These are phyloP conservation scores for Portevinia maculata DNA, from an alignment of 2,888 invertebrate genomes.

Conservation along the genomic window DNA sequence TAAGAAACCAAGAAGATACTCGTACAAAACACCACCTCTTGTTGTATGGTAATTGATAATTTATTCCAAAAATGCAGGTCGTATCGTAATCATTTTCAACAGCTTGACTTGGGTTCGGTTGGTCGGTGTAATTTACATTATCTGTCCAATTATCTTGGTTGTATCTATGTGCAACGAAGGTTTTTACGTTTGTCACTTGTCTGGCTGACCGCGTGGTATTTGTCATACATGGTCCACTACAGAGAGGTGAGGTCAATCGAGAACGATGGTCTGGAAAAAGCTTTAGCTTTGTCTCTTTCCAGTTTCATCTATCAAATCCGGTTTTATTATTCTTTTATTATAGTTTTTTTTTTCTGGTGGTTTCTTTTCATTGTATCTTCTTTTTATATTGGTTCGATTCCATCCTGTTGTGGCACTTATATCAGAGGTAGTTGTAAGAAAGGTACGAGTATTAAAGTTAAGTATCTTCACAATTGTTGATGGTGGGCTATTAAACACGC, in stretches of 20 bases:
- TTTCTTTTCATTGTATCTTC: constrained; percentile 9
- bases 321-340: constrained; percentile 62
- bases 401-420: constrained; percentile 43
- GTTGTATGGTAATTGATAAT: constrained; percentile 70
- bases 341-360: constrained; percentile 9
- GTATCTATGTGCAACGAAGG: constrained; percentile 62
- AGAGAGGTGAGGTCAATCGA: constrained; percentile 57
- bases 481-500: constrained; percentile 69
- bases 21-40: constrained; percentile 36
- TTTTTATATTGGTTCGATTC: constrained; percentile 27
- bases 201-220: constrained; percentile 51
- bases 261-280: constrained; percentile 9
- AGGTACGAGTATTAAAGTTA: constrained; percentile 45
- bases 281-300: constrained; percentile 2
- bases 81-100: constrained; percentile 58
- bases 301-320: constrained; percentile 58
- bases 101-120: constrained; percentile 1
- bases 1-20: constrained; percentile 12
- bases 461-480: constrained; percentile 71
- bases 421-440: constrained; percentile 42
- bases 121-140: constrained; percentile 62
- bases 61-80: constrained; percentile 71
- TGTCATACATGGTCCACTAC: constrained; percentile 72
- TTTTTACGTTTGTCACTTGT: constrained; percentile 70
- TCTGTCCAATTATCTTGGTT: constrained; percentile 67